Evolutionary conservation across 2,888 invertebrate genomes (phyloP), one percentile per base, ranked within the genome.

Genomic region (Aradus depressus): DNA sequence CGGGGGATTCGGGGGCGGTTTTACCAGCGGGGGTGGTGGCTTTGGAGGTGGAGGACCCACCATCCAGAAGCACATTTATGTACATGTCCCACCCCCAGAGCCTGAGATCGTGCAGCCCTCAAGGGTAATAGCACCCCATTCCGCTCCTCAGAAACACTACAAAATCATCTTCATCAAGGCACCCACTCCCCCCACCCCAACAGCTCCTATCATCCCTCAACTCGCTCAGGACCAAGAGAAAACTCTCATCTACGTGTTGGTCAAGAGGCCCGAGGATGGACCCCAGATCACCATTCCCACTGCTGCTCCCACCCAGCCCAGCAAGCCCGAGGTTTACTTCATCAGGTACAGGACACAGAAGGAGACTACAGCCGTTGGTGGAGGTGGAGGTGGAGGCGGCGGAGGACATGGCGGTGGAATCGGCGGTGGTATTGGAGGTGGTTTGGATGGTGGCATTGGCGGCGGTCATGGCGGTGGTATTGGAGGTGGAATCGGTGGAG

Each of bases 101-200:
- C 85, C 81, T n/a, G 70, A 69, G 4, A 80, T 81, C 64, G 74
- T 77, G 63, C 74, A 78, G 62, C 74, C 77, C 47, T 74, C 75
- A 57, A 77, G 81, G 62, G 76, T 80, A 51, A 77, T 84, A 60
- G 69, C 71, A 4, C 74, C 75, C 16, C 72, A 80, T 1, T 80
- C 81, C 43, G 80, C 84, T 59, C 76, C 87, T 41, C 87, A 87
- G 70, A 88, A 88, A 64, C 87, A 88, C 69, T 87, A 89, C 77
- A 89, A 89, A 67, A 89, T 89, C 68, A 87, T 89, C 72, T 89
- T 89, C 77, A 89, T 89, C 71, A 89, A 89, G 75, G 88, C 88
- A 50, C 88, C 88, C 63, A 79, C 87, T 61, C 79, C 85, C 55
- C 86, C 86, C 55, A 79, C 84, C 55, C 86, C 86, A 54, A 80